Conservation (phyloP, 53 echinoderm and acorn worm species). For the Apostichopus leukothele region DNA sequence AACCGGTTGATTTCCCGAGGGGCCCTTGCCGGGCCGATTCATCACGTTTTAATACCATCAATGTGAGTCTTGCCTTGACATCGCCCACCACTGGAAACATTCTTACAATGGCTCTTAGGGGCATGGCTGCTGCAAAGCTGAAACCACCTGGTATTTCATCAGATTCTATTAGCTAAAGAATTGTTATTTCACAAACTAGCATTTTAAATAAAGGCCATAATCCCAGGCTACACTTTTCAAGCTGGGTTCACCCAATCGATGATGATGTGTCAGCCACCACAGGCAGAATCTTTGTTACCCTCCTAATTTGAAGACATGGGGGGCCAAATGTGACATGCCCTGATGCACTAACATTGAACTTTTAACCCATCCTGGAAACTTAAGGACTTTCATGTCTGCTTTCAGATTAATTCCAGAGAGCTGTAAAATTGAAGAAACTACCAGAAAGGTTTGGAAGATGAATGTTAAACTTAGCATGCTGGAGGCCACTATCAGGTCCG, state of each 20-base stretch:
- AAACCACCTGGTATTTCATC: background rate
- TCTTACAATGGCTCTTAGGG: background rate
- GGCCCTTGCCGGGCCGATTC: background rate
- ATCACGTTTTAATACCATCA: background rate
- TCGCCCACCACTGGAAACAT: background rate
- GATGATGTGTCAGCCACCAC: background rate
- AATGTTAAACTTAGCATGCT: too few relatives aligned
- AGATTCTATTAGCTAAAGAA: background rate
- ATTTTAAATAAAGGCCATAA: background rate
- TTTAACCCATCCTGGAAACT: background rate
- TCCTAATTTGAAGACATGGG: background rate
- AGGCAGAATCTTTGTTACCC: background rate
- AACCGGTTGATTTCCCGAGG: background rate
- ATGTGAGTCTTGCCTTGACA: conserved; percentile 17
- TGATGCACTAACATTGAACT: background rate
- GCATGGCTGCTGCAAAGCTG: background rate
- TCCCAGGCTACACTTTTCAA: conserved; percentile 9
- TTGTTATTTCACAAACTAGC: background rate
- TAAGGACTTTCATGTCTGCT: too few relatives aligned
- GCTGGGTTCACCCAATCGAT: conserved; percentile 3
- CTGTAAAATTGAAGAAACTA: too few relatives aligned
- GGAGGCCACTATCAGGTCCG: too few relatives aligned
- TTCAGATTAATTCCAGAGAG: too few relatives aligned
- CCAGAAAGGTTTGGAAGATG: too few relatives aligned
- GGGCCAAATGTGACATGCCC: background rate